Conservation (phyloP, 23 tunicate genomes). For the Clavelina lepadiformis region DNA sequence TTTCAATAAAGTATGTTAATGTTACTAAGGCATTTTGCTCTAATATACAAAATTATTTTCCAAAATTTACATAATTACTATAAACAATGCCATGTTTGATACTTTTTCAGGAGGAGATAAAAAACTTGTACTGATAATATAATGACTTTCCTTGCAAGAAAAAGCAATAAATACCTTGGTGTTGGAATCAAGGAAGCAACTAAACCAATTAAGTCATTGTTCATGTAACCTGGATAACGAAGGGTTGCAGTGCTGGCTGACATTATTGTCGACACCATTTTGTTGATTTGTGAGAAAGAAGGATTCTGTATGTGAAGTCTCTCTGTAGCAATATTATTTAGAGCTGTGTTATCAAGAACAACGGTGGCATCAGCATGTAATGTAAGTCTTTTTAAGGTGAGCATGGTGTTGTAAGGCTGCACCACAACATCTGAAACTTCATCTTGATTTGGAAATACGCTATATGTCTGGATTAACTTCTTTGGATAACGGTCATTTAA, state of each 20-base stretch:
- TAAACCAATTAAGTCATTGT: constrained; percentile 92
- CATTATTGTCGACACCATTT: constrained; percentile 99
- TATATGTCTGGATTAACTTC: constrained; percentile 95
- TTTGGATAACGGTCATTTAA: constrained; percentile 96
- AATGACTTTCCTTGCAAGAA: no score
- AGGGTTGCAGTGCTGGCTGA: constrained; percentile 99
- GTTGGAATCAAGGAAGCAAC: constrained; percentile 94
- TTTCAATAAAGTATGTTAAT: no score
- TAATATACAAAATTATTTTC: no score
- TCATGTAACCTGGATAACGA: constrained; percentile 98
- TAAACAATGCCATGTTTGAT: no score
- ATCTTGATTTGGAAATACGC: constrained; percentile 99
- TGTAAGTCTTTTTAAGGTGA: constrained; percentile 84
- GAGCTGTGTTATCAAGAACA: constrained; percentile 96
- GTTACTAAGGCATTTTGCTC: no score
- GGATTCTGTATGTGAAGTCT: constrained; percentile 96
- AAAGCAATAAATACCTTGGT: constrained; percentile 92
- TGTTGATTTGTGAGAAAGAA: constrained; percentile 89
- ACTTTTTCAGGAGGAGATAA: no score
- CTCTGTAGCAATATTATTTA: constrained; percentile 93
- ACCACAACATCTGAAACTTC: constrained; percentile 99
- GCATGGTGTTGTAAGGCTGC: constrained; percentile 98
- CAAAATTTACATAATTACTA: no score
- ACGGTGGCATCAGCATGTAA: constrained; percentile 97
- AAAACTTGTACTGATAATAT: no score